Conservation (phyloP, 2,888 invertebrate genomes). For the Cheilosia grossa region DNA sequence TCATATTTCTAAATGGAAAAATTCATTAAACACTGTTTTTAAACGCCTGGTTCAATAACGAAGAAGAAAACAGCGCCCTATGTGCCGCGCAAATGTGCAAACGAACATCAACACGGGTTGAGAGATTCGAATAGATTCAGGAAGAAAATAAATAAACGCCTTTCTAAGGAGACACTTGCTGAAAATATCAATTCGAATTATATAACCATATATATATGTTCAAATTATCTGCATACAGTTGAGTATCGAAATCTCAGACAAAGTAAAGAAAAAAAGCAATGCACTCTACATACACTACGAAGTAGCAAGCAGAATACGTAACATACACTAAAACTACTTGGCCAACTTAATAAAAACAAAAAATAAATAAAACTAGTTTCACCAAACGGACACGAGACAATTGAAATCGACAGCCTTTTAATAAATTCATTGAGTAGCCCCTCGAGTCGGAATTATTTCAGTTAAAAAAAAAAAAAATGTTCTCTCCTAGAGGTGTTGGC, state of each 20-base stretch:
- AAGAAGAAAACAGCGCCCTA: too few species aligned
- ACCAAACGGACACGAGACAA: not conserved
- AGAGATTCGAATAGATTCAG: too few species aligned
- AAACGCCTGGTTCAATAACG: too few species aligned
- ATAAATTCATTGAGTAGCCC: slow-evolving; percentile 9
- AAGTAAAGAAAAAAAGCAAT: not conserved
- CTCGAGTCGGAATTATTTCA: not conserved
- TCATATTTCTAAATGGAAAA: too few species aligned
- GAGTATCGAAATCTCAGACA: not conserved
- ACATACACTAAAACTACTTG: not conserved
- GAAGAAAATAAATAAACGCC: too few species aligned
- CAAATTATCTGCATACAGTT: too few species aligned
- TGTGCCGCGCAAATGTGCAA: too few species aligned
- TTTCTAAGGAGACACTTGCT: too few species aligned
- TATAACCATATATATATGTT: too few species aligned
- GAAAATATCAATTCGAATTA: too few species aligned
- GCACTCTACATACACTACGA: not conserved
- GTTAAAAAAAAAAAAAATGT: not conserved
- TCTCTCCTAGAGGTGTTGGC: not conserved
- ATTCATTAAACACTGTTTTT: too few species aligned
- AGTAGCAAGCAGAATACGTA: not conserved
- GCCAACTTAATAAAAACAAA: slow-evolving; percentile 3
- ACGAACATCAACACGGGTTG: too few species aligned
- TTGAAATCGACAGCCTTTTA: not conserved
- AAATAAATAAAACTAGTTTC: not conserved